phyloP scores from a whole-genome alignment of 2,113 vertebrate species.

The Gavia stellata region DNA sequence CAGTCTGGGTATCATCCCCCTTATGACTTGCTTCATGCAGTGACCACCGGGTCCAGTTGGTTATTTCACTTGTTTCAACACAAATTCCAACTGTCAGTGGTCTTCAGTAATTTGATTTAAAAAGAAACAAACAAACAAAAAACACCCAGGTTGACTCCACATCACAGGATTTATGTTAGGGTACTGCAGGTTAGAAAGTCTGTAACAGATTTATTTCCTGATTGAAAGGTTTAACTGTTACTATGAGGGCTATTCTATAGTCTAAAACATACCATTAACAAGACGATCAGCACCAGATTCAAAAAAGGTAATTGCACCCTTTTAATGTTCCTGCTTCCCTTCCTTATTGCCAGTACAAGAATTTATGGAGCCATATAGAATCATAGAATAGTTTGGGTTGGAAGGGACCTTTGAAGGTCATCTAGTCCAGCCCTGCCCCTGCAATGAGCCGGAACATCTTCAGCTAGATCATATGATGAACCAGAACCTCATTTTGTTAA shows the following conservation, averaged over 20 bases:
- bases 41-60: background rate
- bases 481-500: background rate
- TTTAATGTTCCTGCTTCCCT: background rate
- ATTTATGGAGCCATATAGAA: background rate
- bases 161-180: background rate
- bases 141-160: background rate
- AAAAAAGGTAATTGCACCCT: background rate
- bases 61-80: background rate
- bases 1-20: background rate
- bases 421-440: background rate
- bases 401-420: background rate
- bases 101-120: background rate
- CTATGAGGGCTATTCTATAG: background rate
- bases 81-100: background rate
- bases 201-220: background rate
- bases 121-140: background rate
- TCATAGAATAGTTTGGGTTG: background rate
- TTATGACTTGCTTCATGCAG: background rate
- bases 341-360: background rate
- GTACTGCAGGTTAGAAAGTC: background rate
- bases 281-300: background rate
- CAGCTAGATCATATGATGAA: background rate
- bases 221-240: background rate
- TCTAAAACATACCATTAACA: background rate
- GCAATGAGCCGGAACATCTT: background rate